Evolutionary conservation across 1,140 invertebrate species (phyloP), one percentile per base, ranked within the genome.

Genomic region (Pseudomyrmex sp.): DNA sequence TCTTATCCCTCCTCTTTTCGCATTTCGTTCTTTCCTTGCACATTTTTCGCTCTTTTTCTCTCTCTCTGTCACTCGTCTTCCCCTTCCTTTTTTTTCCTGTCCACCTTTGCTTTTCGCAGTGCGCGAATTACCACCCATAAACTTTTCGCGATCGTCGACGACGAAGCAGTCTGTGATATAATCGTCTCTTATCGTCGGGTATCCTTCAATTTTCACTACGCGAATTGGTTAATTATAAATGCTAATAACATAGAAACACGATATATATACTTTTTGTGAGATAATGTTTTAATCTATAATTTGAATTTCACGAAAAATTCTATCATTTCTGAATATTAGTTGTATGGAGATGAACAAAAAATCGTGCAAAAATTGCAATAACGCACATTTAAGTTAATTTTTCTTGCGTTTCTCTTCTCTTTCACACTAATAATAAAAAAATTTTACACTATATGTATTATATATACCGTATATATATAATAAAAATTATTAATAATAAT

Each of bases 161-260:
- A 18, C 35, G 68, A 20, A 56, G 15, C 35, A 58, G 75, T 61
- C 23, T 52, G 26, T 35, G 52, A 88, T 65, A 59, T 83, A 73
- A 63, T 89, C 75, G 74, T 73, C 79, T 82, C 82, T 89, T 65
- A 26, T 18, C 79, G 2, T 26, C 61, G 56, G 84, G 89, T 91
- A 87, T 91, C 89, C 88, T 80, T 75, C 86, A 84, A 92, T 91
- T 92, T 85, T 90, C 90, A 82, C 87, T 83, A 83, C 85, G 82
- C 35, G 35, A 35, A 35, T 35, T 35, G 75, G 83, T 88, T 90
- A 90, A 88, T 92, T 93, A 93, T 93, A 93, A 93, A 93, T 93
- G 90, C 89, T 92, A 93, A 5, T 35, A 35, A 93, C 91, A 89
- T 87, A 90, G 83, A 89, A 90, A 86, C 72, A 68, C 70, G 65